Base-by-base conservation (phyloP, 2,797 vertebrate genomes). In the Rhabdomys pumilio region DNA sequence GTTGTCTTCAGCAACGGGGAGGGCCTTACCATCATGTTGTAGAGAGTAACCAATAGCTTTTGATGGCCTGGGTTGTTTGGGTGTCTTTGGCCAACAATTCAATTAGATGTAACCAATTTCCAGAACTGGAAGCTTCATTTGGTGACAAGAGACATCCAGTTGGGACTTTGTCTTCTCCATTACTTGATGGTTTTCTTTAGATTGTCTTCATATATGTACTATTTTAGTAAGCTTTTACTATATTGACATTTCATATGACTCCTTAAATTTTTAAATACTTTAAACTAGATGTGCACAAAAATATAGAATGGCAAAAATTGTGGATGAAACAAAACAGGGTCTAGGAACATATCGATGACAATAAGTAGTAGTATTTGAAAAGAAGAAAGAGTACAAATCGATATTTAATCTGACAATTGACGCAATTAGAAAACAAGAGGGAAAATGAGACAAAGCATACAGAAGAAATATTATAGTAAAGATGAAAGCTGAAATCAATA, bases 391-490 rank as follows among this genome's bases (percentile, higher is more conserved):
- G 29, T 75, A 7, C 29, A 79, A 84, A 67, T 79, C 72, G 38
- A 94, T 76, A 61, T 22, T n/a, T 93, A 82, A 90, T 34, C 57
- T 55, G n/a, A 83, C 29, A 82, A 83, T 59, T 88, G 79, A 77
- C 24, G 26, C 59, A 92, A 92, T 50, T 86, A 86, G 72, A 79
- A 79, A 93, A 86, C n/a, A 63, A 76, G 67, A 75, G 59, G 44
- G 44, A 75, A 76, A 92, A 84, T 61, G 65, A 77, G 55, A 34
- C 47, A 14, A 86, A 77, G 13, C 59, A 79, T 79, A n/a, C 5
- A 69, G 73, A 85, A 93, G 83, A 65, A 87, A 93, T 93, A 87
- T 77, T 61, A 84, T 76, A 92, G 65, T 77, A 57, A 86, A 77
- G 47, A 55, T 57, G 47, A 69, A 87, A 92, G 41, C 31, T 31